Evolutionary conservation across 2,888 invertebrate genomes (phyloP).

Genomic region (Ornithoptera priamus): DNA sequence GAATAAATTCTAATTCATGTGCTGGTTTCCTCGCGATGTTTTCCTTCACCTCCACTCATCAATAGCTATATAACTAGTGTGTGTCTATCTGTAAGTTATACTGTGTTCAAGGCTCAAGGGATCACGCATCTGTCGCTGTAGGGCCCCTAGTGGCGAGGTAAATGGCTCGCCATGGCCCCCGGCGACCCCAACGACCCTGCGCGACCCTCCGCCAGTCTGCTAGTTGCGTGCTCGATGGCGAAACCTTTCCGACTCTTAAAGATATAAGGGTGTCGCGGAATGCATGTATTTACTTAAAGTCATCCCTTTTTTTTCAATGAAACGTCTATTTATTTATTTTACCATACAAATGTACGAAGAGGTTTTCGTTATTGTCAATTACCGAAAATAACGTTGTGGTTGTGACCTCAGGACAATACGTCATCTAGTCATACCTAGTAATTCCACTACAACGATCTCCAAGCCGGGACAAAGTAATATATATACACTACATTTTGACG

Average conservation of each 20-base stretch:
- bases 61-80: too few species aligned
- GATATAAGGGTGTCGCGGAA: conserved; percentile 21
- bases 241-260: conserved; percentile 24
- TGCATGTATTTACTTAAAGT: conserved; percentile 28
- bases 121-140: conserved; percentile 47
- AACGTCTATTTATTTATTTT: neutral
- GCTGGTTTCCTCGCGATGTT: too few species aligned
- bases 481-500: too few species aligned
- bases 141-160: conserved; percentile 33
- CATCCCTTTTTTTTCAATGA: conserved; percentile 10
- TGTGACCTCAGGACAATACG: too few species aligned
- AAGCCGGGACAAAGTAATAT: too few species aligned
- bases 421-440: too few species aligned
- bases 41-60: too few species aligned
- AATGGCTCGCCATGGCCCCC: conserved; percentile 28
- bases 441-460: too few species aligned
- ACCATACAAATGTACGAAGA: too few species aligned
- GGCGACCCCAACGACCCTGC: neutral
- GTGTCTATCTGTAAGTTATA: conserved; percentile 18
- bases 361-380: too few species aligned
- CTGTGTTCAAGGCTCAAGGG: conserved; percentile 32
- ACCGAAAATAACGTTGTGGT: too few species aligned
- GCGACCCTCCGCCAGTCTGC: conserved; percentile 25
- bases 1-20: too few species aligned
- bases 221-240: conserved; percentile 26